A percentile compares a stretch with the other conserved stretches of the same genome.
Conservation (phyloP, 2,113 vertebrate species). For the Apodemus speciosus region DNA sequence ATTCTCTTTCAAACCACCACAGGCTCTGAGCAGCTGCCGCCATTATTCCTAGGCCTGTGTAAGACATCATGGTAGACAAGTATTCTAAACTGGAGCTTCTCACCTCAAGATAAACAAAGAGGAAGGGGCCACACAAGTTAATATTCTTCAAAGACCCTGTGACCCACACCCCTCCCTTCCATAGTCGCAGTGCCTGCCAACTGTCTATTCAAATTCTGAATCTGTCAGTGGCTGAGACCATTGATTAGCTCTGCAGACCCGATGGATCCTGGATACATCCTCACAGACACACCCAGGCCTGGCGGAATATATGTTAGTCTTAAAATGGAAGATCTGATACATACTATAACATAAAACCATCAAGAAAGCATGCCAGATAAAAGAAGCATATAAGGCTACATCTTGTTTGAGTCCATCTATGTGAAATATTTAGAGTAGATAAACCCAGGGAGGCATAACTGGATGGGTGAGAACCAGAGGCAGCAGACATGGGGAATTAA, state of each 20-base stretch:
- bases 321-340: not conserved
- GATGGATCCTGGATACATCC: not conserved
- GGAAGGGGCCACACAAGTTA: not conserved
- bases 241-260: not conserved
- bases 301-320: not conserved
- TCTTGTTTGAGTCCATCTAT: not conserved
- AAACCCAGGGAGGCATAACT: not conserved
- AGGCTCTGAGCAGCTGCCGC: not conserved
- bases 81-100: not conserved
- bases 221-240: not conserved
- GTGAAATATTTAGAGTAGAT: slow-evolving; percentile 1
- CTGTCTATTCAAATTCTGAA: not conserved
- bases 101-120: not conserved
- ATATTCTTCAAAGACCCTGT: not conserved
- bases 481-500: not conserved
- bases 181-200: no score
- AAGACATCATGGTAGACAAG: not conserved
- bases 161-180: not conserved
- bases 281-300: not conserved
- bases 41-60: not conserved
- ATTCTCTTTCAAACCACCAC: not conserved
- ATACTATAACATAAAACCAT: not conserved
- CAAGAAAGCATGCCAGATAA: not conserved
- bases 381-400: not conserved
- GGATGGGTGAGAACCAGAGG: not conserved